These are phyloP conservation scores for Bombus pyrosoma DNA, from an alignment of 1,140 invertebrate species.

Conservation along the genomic window DNA sequence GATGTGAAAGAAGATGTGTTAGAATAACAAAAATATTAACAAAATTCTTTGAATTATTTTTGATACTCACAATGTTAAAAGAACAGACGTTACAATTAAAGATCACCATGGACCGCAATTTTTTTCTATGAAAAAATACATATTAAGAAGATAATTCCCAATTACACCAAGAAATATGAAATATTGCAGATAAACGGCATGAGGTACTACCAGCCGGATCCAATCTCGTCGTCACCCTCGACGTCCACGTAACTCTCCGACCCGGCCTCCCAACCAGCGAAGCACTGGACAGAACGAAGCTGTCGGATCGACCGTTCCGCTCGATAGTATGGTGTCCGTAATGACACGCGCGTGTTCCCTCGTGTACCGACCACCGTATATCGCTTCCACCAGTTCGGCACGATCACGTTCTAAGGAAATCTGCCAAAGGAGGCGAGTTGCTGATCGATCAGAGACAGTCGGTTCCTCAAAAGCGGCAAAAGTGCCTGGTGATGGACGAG, in stretches of 20 bases:
- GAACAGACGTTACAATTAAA: not conserved
- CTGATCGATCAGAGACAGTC: not conserved
- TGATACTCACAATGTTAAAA: no score
- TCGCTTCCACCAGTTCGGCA: not conserved
- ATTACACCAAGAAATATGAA: not conserved
- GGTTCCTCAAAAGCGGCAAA: constrained; percentile 9
- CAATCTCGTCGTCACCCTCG: constrained; percentile 67
- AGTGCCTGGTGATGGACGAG: constrained; percentile 51
- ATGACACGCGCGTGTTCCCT: constrained; percentile 26
- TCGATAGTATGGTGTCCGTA: constrained; percentile 20
- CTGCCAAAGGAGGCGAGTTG: not conserved
- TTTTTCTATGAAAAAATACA: no score
- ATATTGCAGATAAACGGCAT: constrained; percentile 88
- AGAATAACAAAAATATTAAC: no score
- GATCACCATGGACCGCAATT: not conserved
- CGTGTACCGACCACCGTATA: constrained; percentile 1
- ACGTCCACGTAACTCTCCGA: constrained; percentile 66
- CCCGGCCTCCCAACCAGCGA: constrained; percentile 18
- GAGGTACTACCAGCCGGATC: constrained; percentile 87
- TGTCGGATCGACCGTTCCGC: constrained; percentile 31
- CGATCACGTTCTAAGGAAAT: not conserved
- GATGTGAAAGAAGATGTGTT: no score
- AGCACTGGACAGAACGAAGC: constrained; percentile 26
- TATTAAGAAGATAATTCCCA: not conserved
- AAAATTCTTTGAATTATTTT: no score